A percentile compares a stretch with the other conserved stretches of the same genome.
These are phyloP conservation scores for Toxotes chatareus DNA, from an alignment of 2,113 vertebrate species.

Conservation along the genomic window DNA sequence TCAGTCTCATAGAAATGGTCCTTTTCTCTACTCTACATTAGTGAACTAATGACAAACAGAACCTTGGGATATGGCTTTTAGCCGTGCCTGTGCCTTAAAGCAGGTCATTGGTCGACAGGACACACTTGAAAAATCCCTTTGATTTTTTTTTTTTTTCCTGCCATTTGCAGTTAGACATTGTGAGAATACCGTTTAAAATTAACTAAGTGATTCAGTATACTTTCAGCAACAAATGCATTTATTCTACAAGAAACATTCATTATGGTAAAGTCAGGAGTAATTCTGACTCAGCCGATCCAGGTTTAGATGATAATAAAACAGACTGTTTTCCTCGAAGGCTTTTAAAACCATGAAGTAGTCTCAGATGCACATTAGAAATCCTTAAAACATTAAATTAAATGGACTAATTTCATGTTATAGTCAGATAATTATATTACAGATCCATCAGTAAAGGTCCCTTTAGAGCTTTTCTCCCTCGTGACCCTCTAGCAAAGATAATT, in stretches of 20 bases:
- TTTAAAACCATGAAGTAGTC: conserved; percentile 26
- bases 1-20: conserved; percentile 1
- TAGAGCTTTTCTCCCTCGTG: conserved; percentile 14
- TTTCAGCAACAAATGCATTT: conserved; percentile 1
- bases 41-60: conserved; percentile 22
- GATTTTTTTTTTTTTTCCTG: background rate
- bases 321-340: conserved; percentile 18
- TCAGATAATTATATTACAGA: conserved; percentile 44
- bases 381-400: conserved; percentile 37
- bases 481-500: conserved; percentile 25
- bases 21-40: conserved; percentile 10
- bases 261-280: background rate
- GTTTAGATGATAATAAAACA: conserved; percentile 20
- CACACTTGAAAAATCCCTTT: background rate
- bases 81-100: background rate
- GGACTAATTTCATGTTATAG: conserved; percentile 26
- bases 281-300: conserved; percentile 25
- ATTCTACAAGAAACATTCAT: conserved; percentile 16
- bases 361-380: conserved; percentile 31
- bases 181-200: conserved; percentile 7
- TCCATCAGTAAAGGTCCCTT: conserved; percentile 50
- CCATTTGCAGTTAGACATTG: background rate
- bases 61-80: background rate
- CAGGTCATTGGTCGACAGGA: background rate
- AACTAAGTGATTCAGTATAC: conserved; percentile 9